Percentiles rank a stretch among this genome's conserved stretches.
phyloP scores from a whole-genome alignment of 2,797 vertebrate genomes.

The Sandelia bainsii region DNA sequence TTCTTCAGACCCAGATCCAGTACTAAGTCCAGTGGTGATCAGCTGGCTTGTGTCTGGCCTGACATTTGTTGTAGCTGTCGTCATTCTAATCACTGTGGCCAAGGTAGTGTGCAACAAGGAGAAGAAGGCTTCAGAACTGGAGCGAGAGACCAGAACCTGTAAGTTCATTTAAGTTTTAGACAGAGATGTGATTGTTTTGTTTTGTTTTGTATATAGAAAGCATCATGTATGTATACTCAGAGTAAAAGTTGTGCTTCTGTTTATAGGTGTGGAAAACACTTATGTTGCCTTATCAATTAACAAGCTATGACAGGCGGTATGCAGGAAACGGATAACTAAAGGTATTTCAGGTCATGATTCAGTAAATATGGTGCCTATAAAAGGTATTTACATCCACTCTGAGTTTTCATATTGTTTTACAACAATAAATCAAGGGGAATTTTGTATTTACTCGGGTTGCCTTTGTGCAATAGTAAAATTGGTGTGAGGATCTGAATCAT shows the following conservation, averaged over 20 bases:
- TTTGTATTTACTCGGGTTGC: not conserved
- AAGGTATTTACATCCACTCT: not conserved
- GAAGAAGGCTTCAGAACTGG: constrained; percentile 82
- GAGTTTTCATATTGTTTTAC: not conserved
- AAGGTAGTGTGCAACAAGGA: constrained; percentile 82
- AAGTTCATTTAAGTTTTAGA: constrained; percentile 47
- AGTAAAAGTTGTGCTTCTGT: constrained; percentile 32
- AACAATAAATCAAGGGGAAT: not conserved
- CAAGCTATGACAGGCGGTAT: constrained; percentile 70
- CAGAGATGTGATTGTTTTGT: not conserved
- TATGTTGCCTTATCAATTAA: constrained; percentile 85
- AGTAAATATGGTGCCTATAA: not conserved
- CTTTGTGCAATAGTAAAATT: no score
- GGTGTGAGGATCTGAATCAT: no score
- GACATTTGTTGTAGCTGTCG: constrained; percentile 80
- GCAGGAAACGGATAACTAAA: constrained; percentile 35
- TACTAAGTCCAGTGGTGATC: constrained; percentile 84
- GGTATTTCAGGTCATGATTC: constrained; percentile 44
- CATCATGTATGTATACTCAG: not conserved
- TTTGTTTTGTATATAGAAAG: not conserved
- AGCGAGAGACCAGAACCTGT: constrained; percentile 86
- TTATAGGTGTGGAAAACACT: constrained; percentile 86
- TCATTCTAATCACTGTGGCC: constrained; percentile 78
- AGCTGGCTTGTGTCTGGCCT: constrained; percentile 85
- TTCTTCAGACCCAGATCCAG: constrained; percentile 79